Conservation (phyloP, 2,888 invertebrate species). For the Flexamia atlantica region DNA sequence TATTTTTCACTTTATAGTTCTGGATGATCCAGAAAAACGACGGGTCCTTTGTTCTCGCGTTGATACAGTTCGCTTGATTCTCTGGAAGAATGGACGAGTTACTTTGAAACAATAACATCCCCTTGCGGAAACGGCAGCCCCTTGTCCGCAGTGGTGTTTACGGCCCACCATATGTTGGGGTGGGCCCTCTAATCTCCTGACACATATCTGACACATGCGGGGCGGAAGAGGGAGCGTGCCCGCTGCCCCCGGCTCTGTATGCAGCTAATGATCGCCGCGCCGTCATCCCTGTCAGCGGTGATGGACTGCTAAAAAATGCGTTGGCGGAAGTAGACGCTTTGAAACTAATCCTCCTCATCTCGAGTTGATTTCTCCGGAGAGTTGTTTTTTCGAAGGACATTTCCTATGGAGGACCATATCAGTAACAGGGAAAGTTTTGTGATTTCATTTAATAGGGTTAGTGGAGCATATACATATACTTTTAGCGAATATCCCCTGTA, state of each 20-base stretch:
- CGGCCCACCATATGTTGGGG: slow-evolving; percentile 45
- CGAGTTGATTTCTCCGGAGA: not conserved
- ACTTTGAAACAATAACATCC: slow-evolving; percentile 39
- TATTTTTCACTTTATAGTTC: no score
- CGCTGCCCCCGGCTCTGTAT: not conserved
- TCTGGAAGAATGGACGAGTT: not conserved
- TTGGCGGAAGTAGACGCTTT: slow-evolving; percentile 2
- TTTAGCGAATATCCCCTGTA: no score
- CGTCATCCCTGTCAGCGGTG: slow-evolving; percentile 7
- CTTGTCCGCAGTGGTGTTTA: slow-evolving; percentile 30
- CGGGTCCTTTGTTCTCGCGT: not conserved
- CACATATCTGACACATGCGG: slow-evolving; percentile 41
- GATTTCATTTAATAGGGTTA: not conserved
- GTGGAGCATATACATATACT: no score
- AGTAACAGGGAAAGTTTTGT: no score
- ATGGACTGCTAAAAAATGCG: slow-evolving; percentile 27
- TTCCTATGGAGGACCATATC: no score
- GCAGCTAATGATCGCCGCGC: slow-evolving; percentile 27
- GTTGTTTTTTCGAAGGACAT: no score
- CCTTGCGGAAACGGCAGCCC: slow-evolving; percentile 34
- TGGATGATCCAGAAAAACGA: no score
- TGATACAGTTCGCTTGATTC: not conserved
- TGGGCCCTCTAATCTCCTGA: slow-evolving; percentile 43
- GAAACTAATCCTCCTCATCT: slow-evolving; percentile 13
- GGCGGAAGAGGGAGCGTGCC: slow-evolving; percentile 39